Base-by-base conservation (phyloP, 2,797 vertebrate species). In the Malacoraja senta region DNA sequence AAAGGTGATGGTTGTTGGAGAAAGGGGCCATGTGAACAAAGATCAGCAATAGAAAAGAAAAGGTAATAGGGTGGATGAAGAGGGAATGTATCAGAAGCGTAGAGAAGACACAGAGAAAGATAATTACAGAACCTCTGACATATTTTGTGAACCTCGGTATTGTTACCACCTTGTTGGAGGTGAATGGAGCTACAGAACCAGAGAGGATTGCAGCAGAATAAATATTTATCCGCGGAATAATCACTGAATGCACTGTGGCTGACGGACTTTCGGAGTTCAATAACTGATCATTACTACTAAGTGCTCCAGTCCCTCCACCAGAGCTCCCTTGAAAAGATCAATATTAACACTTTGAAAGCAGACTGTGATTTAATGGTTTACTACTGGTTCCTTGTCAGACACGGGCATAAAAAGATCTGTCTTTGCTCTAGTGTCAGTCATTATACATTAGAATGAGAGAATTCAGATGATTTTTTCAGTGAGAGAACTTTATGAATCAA, bases 321-420 rank as follows among this genome's bases (percentile, higher is more conserved):
- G n/a, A 88, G n/a, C 61, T 88, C 84, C 77, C 61, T 68, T n/a
- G 7, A 35, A 65, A 86, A 65, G 61, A 68, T 68, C n/a, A 35
- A 19, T 65, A 68, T 68, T 88, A 88, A 88, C 84, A 88, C 15
- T 88, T 88, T 35, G 58, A 88, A 88, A 65, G 61, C 21, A 32
- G n/a, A 9, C n/a, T 8, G n/a, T 32, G 7, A 68, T 88, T 35
- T 68, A 68, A 2, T 65, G 19, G 12, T 19, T 32, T 7, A 21
- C 17, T 32, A 32, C 61, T 29, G 32, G n/a, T 65, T 65, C 24
- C 29, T 29, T 84, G 44, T 15, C 8, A 61, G n/a, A 65, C 84
- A 35, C 21, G 1, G n/a, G 29, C 3, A 29, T n/a, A 38, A 88
- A n/a, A 84, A 3, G 21, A 35, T 0, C 19, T 19, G 24, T 35